Evolutionary conservation across 2,113 vertebrate genomes (phyloP).

Genomic region (Gallinago paraguaiae): DNA sequence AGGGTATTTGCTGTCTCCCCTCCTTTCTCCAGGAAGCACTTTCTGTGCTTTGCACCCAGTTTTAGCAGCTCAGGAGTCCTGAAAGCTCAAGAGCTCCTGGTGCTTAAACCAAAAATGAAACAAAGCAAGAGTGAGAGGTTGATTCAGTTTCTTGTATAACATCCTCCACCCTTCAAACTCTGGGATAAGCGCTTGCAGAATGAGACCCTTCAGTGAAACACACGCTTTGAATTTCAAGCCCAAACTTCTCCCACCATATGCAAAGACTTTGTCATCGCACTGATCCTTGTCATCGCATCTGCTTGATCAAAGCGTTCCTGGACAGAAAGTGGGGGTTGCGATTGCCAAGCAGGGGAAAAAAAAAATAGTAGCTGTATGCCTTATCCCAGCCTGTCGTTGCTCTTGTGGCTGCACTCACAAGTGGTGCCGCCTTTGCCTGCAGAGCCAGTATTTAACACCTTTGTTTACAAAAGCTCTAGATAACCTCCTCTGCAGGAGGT

Average conservation of each 20-base stretch:
- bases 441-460: conserved; percentile 25
- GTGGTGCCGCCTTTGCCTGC: neutral
- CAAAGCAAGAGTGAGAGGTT: neutral
- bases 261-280: conserved; percentile 36
- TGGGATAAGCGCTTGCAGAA: neutral
- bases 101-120: conserved; percentile 9
- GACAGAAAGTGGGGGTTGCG: conserved; percentile 18
- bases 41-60: neutral
- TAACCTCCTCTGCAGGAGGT: conserved; percentile 30
- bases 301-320: conserved; percentile 52
- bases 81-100: neutral
- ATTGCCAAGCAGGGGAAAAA: neutral
- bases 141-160: neutral
- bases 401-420: neutral
- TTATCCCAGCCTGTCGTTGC: neutral
- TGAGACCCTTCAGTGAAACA: conserved; percentile 5
- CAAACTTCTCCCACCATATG: conserved; percentile 42
- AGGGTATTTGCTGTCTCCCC: neutral
- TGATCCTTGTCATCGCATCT: conserved; percentile 52
- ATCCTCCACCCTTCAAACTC: neutral
- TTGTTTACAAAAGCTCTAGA: conserved; percentile 3
- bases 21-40: neutral
- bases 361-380: neutral
- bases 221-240: conserved; percentile 46
- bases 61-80: neutral